Conservation (phyloP, 2,113 vertebrate species). For the Clinocottus analis region DNA sequence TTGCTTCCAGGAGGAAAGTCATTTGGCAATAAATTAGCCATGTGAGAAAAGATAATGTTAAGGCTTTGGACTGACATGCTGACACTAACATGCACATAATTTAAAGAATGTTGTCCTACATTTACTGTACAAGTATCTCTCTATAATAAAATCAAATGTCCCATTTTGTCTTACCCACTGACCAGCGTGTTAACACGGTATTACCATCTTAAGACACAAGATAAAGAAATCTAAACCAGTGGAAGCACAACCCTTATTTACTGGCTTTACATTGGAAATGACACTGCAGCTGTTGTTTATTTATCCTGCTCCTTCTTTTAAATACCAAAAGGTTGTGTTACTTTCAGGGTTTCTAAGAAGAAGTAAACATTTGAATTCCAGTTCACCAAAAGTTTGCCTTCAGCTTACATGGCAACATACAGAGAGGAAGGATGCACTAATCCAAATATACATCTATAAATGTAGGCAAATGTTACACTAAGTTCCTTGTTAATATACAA, state of each 20-base stretch:
- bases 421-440: slow-evolving; percentile 24
- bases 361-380: slow-evolving; percentile 52
- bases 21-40: slow-evolving; percentile 54
- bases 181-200: slow-evolving; percentile 29
- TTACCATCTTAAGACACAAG: slow-evolving; percentile 35
- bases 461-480: neutral
- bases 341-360: slow-evolving; percentile 32
- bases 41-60: slow-evolving; percentile 42
- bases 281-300: slow-evolving; percentile 53
- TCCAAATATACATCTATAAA: slow-evolving; percentile 34
- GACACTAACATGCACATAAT: slow-evolving; percentile 36
- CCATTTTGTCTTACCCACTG: slow-evolving; percentile 21
- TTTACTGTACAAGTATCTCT: slow-evolving; percentile 23
- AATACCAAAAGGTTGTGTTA: slow-evolving; percentile 36
- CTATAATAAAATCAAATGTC: slow-evolving; percentile 33
- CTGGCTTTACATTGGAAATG: slow-evolving; percentile 45
- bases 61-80: slow-evolving; percentile 35
- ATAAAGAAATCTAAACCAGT: slow-evolving; percentile 42
- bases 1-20: slow-evolving; percentile 38
- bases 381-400: slow-evolving; percentile 47
- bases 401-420: neutral
- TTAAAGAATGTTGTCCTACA: slow-evolving; percentile 28
- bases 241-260: slow-evolving; percentile 41
- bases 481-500: slow-evolving; percentile 17
- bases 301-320: slow-evolving; percentile 43